Base-by-base conservation (phyloP, 1,140 invertebrate genomes). In the Drosophila lacertosa region DNA sequence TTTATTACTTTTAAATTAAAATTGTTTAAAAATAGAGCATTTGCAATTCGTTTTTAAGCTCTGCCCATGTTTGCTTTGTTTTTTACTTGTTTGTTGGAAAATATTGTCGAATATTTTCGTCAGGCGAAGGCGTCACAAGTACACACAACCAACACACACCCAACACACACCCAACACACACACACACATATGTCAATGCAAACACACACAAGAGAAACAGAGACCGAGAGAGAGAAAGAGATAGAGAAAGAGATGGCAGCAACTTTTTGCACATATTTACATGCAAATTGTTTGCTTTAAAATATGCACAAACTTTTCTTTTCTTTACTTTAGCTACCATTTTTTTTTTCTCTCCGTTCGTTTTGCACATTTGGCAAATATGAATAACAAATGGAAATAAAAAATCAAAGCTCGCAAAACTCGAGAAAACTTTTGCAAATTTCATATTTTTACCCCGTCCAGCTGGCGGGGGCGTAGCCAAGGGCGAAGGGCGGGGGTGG, bases 211-310 rank as follows among this genome's bases (percentile, higher is more conserved):
- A 39, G 9, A 39, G 18, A 15, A 15, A 22, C 10, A 50, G n/a
- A n/a, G n/a, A n/a, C n/a, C n/a, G n/a, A n/a, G n/a, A n/a, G n/a
- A 29, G 2, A 39, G 9, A 65, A n/a, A 11, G 24, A 59, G 39
- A 68, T 20, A 29, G 2, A 39, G 9, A 65, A n/a, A 11, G 24
- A 59, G 39, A 68, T 20, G 33, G 57, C 11, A 11, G 24, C 35
- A 76, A 66, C 55, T 66, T 77, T 81, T 69, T 57, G 64, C 66
- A 75, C 80, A 68, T 84, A 88, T 86, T 86, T 74, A 64, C 82
- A 86, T 81, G 82, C 69, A 88, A 86, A 86, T 86, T 86, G 82
- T 86, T 86, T 86, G 66, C 82, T 66, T 88, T 82, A 78, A 86
- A 86, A 86, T 86, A 86, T 88, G 83, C 83, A 78, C 63, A 82